These are phyloP conservation scores for Hyles lineata DNA, from an alignment of 2,888 invertebrate species.

Conservation along the genomic window DNA sequence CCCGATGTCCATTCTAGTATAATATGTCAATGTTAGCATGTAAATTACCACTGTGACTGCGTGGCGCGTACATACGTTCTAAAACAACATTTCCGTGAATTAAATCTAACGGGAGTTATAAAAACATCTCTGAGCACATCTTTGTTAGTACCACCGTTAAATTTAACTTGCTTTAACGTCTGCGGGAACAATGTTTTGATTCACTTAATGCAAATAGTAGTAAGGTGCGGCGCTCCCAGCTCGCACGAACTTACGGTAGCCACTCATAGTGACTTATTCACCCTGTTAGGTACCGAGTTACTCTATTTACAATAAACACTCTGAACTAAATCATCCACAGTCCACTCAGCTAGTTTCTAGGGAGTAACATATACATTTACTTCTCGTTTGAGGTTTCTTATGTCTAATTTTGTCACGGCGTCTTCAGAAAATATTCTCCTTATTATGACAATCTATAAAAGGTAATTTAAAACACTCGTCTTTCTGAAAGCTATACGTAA, in stretches of 20 bases:
- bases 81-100: conserved; percentile 10
- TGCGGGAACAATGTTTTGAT: conserved; percentile 23
- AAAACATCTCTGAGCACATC: not conserved
- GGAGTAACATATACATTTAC: not conserved
- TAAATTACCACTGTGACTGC: not conserved
- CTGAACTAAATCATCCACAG: not conserved
- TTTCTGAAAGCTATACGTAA: too few species aligned
- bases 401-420: too few species aligned
- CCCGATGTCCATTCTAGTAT: too few species aligned
- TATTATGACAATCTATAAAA: too few species aligned
- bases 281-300: not conserved
- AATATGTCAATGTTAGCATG: too few species aligned
- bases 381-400: too few species aligned
- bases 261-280: conserved; percentile 7
- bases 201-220: conserved; percentile 15
- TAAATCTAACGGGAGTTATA: conserved; percentile 2
- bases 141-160: conserved; percentile 2
- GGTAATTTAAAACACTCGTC: too few species aligned
- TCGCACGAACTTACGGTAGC: not conserved
- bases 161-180: conserved; percentile 18
- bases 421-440: too few species aligned
- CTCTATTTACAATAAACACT: not conserved
- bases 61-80: not conserved
- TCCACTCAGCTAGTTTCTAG: not conserved
- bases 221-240: conserved; percentile 3